These are phyloP conservation scores for Mystacornis crossleyi DNA, from an alignment of 2,113 vertebrate genomes.

Conservation along the genomic window DNA sequence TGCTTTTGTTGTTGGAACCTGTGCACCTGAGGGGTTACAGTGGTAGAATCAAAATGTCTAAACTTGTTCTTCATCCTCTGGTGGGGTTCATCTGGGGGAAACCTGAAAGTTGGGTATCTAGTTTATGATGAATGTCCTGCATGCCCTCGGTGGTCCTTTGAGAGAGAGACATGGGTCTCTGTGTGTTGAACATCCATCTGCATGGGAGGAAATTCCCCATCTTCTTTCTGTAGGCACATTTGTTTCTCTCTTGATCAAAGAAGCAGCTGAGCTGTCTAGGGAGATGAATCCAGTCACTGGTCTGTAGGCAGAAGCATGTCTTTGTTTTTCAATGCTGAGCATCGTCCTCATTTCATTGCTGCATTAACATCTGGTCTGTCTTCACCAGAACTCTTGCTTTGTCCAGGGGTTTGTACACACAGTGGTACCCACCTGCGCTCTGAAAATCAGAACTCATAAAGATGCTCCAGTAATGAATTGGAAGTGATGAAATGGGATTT, in stretches of 20 bases:
- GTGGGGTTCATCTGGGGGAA: neutral
- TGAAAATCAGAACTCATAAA: neutral
- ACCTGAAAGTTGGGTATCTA: neutral
- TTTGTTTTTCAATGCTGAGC: neutral
- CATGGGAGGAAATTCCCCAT: neutral
- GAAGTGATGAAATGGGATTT: neutral
- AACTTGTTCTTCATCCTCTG: neutral
- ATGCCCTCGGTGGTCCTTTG: neutral
- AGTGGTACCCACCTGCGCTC: neutral
- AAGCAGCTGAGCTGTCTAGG: neutral
- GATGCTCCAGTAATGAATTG: neutral
- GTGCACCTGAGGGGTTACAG: neutral
- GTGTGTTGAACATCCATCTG: neutral
- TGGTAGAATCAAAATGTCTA: neutral
- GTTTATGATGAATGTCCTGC: fast-evolving
- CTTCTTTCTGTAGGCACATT: neutral
- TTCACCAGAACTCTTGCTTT: neutral
- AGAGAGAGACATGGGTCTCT: neutral
- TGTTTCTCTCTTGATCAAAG: neutral
- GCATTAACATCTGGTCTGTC: neutral
- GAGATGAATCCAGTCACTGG: neutral
- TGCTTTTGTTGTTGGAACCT: neutral
- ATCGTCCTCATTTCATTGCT: neutral
- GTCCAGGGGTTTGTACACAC: neutral
- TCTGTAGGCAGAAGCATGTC: neutral